phyloP scores from a whole-genome alignment of 2,113 vertebrate genomes.

The Sinosuthora webbiana region DNA sequence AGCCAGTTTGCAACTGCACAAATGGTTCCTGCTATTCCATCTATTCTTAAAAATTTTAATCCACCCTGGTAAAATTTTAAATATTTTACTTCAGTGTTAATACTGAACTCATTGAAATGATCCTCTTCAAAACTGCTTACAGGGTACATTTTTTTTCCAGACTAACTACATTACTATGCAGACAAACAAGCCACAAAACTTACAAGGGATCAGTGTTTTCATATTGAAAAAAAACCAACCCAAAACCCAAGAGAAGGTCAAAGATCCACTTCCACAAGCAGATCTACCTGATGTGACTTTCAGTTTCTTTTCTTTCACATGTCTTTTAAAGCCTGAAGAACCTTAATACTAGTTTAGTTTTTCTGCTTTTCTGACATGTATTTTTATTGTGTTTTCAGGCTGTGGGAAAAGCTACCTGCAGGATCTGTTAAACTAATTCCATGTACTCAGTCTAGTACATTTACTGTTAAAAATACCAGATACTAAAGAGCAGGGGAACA shows the following conservation, averaged over 20 bases:
- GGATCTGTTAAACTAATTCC: background rate
- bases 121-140: background rate
- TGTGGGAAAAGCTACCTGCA: background rate
- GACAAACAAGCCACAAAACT: background rate
- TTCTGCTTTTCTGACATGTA: background rate
- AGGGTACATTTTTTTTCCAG: background rate
- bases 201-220: background rate
- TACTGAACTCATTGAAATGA: background rate
- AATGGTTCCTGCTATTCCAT: background rate
- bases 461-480: background rate
- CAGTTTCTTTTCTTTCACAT: background rate
- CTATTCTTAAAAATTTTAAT: background rate
- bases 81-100: background rate
- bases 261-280: background rate
- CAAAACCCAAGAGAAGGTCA: background rate
- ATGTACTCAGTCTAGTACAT: background rate
- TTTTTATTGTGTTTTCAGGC: background rate
- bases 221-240: background rate
- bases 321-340: background rate
- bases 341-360: background rate
- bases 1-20: background rate
- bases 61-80: background rate
- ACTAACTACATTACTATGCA: background rate
- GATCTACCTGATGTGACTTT: background rate
- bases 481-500: background rate